Evolutionary conservation across 2,113 vertebrate species (phyloP), one percentile per base, ranked within the genome.

Genomic region (Peromyscus maniculatus): DNA sequence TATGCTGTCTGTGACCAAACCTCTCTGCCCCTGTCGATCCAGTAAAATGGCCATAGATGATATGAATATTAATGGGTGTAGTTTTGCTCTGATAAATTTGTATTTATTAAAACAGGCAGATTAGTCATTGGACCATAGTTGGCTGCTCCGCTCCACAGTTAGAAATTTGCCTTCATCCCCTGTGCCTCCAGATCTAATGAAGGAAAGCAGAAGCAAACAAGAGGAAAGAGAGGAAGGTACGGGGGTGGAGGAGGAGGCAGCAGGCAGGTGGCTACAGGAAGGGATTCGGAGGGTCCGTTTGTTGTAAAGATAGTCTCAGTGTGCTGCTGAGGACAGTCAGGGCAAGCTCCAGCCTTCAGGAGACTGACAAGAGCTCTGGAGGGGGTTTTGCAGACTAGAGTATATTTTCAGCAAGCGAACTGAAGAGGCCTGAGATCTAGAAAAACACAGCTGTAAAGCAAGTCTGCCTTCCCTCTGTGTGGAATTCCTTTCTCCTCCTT

Each of bases 401-500:
- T 89, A 6, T 91, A 97, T 96, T 98, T 97, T 95, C 87, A 83
- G 91, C 87, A 91, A 78, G 89, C 46, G 24, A 92, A 91, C 71
- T 86, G 82, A 66, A 94, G 72, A 82, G 72, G 49, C 91, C 62
- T 46, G 69, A 24, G 74, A 94, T 83, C 87, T 55, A 79, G 95
- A 94, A 84, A 94, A 97, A 93, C 97, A 95, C 93, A 96, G 93
- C 97, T 97, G 89, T 90, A 89, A 16, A 94, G 91, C 62, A 92
- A 96, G 59, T 91, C 93, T 80, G 78, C 64, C 91, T 87, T 83
- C 74, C 62, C 91, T 95, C 46, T 69, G 86, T 69, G 89, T 93
- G 96, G 89, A 95, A 90, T 95, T 74, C 95, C 96, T 96, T 84
- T 87, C 36, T 87, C 55, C 69, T 82, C 82, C n/a, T 55, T 64